phyloP scores from a whole-genome alignment of 1,140 invertebrate species.

The Melitaea cinxia region DNA sequence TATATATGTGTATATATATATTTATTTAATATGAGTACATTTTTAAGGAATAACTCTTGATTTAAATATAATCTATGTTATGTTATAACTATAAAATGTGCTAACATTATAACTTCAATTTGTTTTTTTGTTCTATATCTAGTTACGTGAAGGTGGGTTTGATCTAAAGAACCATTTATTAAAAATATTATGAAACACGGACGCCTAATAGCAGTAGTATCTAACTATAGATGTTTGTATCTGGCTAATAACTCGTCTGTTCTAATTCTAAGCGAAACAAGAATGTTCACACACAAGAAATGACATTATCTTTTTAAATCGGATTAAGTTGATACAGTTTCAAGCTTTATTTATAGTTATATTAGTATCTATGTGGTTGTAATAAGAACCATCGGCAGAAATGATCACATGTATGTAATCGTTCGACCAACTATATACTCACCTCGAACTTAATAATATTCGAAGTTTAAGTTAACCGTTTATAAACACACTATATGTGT shows the following conservation, averaged over 20 bases:
- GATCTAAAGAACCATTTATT: no score
- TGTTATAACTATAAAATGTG: no score
- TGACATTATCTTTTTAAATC: conserved; percentile 39
- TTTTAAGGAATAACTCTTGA: no score
- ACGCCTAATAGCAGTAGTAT: neutral
- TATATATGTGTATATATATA: no score
- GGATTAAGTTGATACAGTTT: conserved; percentile 25
- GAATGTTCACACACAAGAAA: conserved; percentile 9
- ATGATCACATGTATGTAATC: neutral
- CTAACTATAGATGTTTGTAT: no score
- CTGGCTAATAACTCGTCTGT: conserved; percentile 9
- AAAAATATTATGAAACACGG: neutral
- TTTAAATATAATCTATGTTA: no score
- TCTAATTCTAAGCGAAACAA: conserved; percentile 23
- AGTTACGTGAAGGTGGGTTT: no score
- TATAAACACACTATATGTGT: no score
- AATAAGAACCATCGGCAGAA: neutral
- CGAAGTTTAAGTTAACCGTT: neutral
- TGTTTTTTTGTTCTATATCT: no score
- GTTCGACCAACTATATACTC: conserved; percentile 21
- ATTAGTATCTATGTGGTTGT: neutral
- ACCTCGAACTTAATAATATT: conserved; percentile 26
- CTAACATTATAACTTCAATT: no score
- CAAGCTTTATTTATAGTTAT: neutral
- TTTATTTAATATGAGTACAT: no score